Base-by-base conservation (phyloP, 2,113 vertebrate genomes). In the Tenrec ecaudatus region DNA sequence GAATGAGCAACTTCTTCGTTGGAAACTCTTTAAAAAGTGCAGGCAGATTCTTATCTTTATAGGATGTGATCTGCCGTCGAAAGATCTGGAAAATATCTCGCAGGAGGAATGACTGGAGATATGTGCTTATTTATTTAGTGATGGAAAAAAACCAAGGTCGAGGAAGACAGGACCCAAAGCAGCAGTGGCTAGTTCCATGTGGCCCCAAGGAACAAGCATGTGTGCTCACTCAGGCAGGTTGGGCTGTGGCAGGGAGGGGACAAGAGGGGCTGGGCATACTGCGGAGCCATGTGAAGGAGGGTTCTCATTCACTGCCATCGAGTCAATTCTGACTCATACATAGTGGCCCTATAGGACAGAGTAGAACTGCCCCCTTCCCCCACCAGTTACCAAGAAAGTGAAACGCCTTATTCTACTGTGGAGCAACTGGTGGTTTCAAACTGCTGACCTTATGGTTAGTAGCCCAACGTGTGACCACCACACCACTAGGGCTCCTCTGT, bases 41-140 rank as follows among this genome's bases (percentile, higher is more conserved):
- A 62, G 78, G 40, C 11, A 38, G 80, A 78, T 89, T 92, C n/a
- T 93, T 86, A 92, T 76, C 75, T 94, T 91, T 87, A 29, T 33
- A 75, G 53, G 62, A 91, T 82, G 47, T 38, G 38, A 91, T 36
- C 47, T 69, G 76, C 53, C 40, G 90, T 77, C 23, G 36, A 80
- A 71, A 88, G 29, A 16, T 64, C 84, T 94, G 78, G 77, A 82
- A 82, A 92, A 53, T 62, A 53, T 58, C 71, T 91, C 69, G 4
- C 12, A 58, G 22, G 53, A 82, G 66, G 23, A 69, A 92, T 25
- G 58, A 81, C 27, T 57, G 17, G 19, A 23, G 38, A 79, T 4
- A 27, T 82, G 25, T 89, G 47, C 4, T 17, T 83, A 17, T 86
- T 90, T 75, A 36, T 40, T 19, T 36, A 25, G 17, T 68, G 66